phyloP scores from a whole-genome alignment of 2,888 invertebrate species.

The Himalopsyche japonica region DNA sequence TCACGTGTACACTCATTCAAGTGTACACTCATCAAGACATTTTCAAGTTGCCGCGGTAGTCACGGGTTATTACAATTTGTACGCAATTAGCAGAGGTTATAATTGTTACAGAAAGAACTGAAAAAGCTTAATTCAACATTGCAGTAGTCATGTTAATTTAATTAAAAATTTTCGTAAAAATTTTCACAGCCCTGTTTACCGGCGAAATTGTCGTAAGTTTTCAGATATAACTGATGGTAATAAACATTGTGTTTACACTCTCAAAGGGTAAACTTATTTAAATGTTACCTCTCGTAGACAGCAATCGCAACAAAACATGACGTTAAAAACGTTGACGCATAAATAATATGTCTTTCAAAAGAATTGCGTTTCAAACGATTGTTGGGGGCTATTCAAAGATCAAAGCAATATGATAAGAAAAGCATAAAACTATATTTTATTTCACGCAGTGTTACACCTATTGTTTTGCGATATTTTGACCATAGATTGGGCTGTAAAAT shows the following conservation, averaged over 20 bases:
- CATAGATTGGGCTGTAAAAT: neutral
- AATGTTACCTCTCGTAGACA: neutral
- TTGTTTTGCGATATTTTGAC: neutral
- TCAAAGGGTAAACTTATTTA: neutral
- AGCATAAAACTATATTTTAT: neutral
- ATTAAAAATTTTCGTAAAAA: neutral
- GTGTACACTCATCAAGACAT: no score
- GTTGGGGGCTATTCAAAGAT: neutral
- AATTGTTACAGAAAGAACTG: no score
- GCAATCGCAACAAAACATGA: neutral
- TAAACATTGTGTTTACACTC: neutral
- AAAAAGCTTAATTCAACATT: no score
- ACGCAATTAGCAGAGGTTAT: no score
- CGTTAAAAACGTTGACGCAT: neutral
- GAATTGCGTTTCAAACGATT: neutral
- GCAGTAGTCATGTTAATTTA: no score
- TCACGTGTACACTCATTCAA: no score
- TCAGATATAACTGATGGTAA: neutral
- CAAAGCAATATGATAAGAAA: neutral
- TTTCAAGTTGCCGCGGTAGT: no score
- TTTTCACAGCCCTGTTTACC: neutral
- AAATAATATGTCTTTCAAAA: neutral
- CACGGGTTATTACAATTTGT: no score
- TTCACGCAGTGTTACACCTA: neutral
- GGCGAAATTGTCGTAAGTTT: neutral